Conservation (phyloP, 2,888 invertebrate species). For the Sinohyriopsis cumingii region DNA sequence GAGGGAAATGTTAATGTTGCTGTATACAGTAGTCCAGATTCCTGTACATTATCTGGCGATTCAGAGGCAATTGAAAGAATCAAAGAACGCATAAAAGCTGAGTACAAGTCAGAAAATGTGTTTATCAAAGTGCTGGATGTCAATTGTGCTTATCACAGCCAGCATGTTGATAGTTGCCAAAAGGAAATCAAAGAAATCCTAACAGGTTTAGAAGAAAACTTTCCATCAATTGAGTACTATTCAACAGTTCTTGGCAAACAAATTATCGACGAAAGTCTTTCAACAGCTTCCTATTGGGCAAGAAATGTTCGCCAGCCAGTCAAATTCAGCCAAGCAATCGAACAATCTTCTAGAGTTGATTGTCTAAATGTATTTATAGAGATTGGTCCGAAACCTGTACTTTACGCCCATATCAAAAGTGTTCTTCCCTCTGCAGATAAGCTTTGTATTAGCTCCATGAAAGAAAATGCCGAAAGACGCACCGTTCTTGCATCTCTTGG, state of each 20-base stretch:
- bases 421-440: slow-evolving; percentile 27
- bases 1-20: slow-evolving; percentile 27
- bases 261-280: slow-evolving; percentile 20
- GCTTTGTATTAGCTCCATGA: slow-evolving; percentile 24
- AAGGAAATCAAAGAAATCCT: slow-evolving; percentile 28
- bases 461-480: slow-evolving; percentile 21
- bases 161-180: slow-evolving; percentile 35
- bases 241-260: slow-evolving; percentile 50
- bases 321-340: slow-evolving; percentile 39
- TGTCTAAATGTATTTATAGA: slow-evolving; percentile 49
- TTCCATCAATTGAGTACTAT: slow-evolving; percentile 27
- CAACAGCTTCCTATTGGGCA: slow-evolving; percentile 50
- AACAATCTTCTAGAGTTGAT: slow-evolving; percentile 13
- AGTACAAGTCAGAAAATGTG: slow-evolving; percentile 6
- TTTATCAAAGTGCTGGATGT: slow-evolving; percentile 37
- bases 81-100: slow-evolving; percentile 20
- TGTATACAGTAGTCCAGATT: slow-evolving; percentile 35
- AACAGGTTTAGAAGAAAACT: slow-evolving; percentile 14
- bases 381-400: slow-evolving; percentile 55
- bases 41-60: slow-evolving; percentile 48
- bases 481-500: slow-evolving; percentile 22
- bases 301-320: slow-evolving; percentile 53
- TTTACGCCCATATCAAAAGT: slow-evolving; percentile 37
- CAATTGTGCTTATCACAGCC: slow-evolving; percentile 56
- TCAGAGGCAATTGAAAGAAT: slow-evolving; percentile 23